Conservation (phyloP, 2,888 invertebrate species). For the Synergus itoensis region DNA sequence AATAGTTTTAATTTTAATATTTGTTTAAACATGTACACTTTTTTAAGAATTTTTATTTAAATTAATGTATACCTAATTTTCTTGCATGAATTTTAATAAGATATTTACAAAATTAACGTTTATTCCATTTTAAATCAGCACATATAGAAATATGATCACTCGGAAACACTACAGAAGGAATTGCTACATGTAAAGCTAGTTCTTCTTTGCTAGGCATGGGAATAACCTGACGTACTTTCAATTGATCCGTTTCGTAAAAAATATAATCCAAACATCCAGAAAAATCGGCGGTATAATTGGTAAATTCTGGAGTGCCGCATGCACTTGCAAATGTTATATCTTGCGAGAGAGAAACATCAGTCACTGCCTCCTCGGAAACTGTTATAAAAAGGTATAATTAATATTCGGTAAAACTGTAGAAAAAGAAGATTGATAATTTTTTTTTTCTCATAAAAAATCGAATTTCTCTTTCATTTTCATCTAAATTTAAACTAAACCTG, state of each 20-base stretch:
- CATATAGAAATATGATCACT: conserved; percentile 96
- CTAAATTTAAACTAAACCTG: conserved; percentile 29
- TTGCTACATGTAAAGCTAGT: conserved; percentile 85
- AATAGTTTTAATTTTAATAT: no score
- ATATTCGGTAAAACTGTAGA: not conserved
- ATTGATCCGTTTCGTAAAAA: conserved; percentile 85
- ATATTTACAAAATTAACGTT: not conserved
- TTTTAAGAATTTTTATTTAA: no score
- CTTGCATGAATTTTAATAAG: not conserved
- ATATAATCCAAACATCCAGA: conserved; percentile 95
- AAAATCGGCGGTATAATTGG: conserved; percentile 91
- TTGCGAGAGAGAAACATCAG: conserved; percentile 83
- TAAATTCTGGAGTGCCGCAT: conserved; percentile 90
- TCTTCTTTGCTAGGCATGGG: conserved; percentile 91
- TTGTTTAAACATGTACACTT: no score
- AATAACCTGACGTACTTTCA: conserved; percentile 85
- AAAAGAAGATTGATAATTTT: no score
- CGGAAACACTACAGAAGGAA: conserved; percentile 94
- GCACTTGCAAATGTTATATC: conserved; percentile 85
- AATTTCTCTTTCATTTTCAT: conserved; percentile 44
- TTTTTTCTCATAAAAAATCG: conserved; percentile 13
- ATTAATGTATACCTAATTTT: no score
- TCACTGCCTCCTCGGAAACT: conserved; percentile 85
- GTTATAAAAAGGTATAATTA: conserved; percentile 61
- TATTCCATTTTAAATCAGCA: conserved; percentile 85